Evolutionary conservation across 2,113 vertebrate genomes (phyloP), one percentile per base, ranked within the genome.

Genomic region (Talpa occidentalis): DNA sequence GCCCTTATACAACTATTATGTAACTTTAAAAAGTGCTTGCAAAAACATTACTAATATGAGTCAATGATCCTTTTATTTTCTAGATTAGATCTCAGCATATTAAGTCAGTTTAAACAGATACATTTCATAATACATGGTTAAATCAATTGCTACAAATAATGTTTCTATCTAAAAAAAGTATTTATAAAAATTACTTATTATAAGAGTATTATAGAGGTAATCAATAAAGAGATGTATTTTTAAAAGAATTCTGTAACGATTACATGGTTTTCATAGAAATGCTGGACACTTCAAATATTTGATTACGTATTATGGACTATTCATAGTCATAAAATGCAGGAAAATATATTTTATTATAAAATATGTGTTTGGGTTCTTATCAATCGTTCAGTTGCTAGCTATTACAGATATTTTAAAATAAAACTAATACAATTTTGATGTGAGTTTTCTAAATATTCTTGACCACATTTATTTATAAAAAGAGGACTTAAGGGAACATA

Each of bases 1-100:
- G 21, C 21, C 54, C 6, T 22, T 56, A 56, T 22, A 22, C 54
- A 56, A 56, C 49, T 52, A 52, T 17, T 22, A 56, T 56, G 54
- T 56, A 83, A 70, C 47, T 95, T 80, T 56, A 66, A 82, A 84
- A 74, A 35, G 67, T 79, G 42, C 32, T 88, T 79, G 24, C 47
- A 67, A 83, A 70, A 8, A 82, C 12, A 37, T 70, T 76, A 37
- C 21, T 62, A 81, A 44, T 72, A 16, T 7, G 1, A 90, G 6
- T 35, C 11, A 66, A 84, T 10, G 2, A 52, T 70, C 17, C 15
- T 80, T 92, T 84, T 35, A 66, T 56, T 88, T 54, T 72, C 35
- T 67, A 62, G 8, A 11, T 94, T 91, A 44, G 37, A 69, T 70
- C 10, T 60, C 2, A 93, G 37, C 22, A 1, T 44, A 28, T 91